Percentiles rank a stretch among this genome's conserved stretches.
Conservation (phyloP, 2,797 vertebrate species). For the Staurois parvus region DNA sequence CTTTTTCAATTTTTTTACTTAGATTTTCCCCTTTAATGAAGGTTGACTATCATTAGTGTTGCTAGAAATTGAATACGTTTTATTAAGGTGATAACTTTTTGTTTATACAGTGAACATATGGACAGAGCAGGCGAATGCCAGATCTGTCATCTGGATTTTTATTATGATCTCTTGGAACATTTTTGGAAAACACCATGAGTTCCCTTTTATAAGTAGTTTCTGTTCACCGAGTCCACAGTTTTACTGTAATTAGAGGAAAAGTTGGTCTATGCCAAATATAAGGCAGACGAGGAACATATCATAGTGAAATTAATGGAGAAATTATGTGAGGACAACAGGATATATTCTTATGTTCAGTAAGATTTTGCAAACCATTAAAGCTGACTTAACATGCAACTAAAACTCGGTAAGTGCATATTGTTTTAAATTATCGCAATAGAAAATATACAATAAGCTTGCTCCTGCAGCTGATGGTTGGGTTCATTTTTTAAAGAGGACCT, state of each 20-base stretch:
- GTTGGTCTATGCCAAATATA: neutral
- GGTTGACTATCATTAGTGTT: neutral
- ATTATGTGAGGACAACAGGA: neutral
- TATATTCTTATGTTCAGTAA: neutral
- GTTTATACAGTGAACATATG: neutral
- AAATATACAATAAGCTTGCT: too few relatives aligned
- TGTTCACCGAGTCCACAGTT: neutral
- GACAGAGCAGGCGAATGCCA: slow-evolving; percentile 5
- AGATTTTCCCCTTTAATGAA: neutral
- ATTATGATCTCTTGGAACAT: neutral
- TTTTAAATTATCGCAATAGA: too few relatives aligned
- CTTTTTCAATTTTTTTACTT: neutral
- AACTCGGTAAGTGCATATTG: too few relatives aligned
- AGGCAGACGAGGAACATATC: neutral
- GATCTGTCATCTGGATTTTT: slow-evolving; percentile 27
- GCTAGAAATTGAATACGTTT: neutral
- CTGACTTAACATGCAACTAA: too few relatives aligned
- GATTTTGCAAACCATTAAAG: neutral
- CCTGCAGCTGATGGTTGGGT: too few relatives aligned
- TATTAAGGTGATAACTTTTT: neutral
- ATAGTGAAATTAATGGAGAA: neutral
- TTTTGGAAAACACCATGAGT: neutral
- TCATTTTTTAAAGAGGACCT: too few relatives aligned
- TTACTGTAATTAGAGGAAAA: neutral
- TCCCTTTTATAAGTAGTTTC: neutral